Base-by-base conservation (phyloP, 2,113 vertebrate genomes). In the Nycticebus coucang region DNA sequence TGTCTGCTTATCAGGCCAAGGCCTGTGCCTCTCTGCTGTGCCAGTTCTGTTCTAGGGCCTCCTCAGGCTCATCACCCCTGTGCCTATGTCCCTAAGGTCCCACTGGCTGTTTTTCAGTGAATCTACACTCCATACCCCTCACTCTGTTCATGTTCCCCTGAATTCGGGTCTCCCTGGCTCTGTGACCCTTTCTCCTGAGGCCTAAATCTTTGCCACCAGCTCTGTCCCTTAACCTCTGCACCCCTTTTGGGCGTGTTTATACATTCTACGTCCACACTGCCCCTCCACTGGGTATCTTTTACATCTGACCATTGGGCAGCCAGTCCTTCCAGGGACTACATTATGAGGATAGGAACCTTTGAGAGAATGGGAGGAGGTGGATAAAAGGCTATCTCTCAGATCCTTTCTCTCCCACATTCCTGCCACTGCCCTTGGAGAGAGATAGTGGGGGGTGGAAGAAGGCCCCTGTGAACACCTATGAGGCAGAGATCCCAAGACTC, bases 31-130 rank as follows among this genome's bases (percentile, higher is more conserved):
- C 72, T 59, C 91, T 41, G 68, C 88, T 18, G 64, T 6, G 8
- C 78, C 82, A 45, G 0, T 18, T 8, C 59, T 35, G 82, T 55
- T 33, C 85, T 28, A 1, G 13, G 57, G 86, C 84, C 78, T 35
- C 30, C 41, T 37, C 26, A 3, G 74, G 37, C 66, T n/a, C 30
- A 0, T 30, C 18, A 9, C 74, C 71, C 53, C 74, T 59, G 17
- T 57, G 59, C 71, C 87, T 37, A 17, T 66, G 84, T 88, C 81
- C 77, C 84, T 81, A 26, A 82, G 91, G 84, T 41, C 93, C 53
- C 17, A 7, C 85, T 41, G 68, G 84, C 84, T 55, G 10, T 33
- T 35, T 35, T 55, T 60, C 35, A 14, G 79, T 60, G 55, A 75
- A 33, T 41, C 21, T 71, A 37, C 64, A 24, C 80, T 68, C 59